Evolutionary conservation across 2,888 invertebrate species (phyloP).

Genomic region (Lamellibrachia columna): DNA sequence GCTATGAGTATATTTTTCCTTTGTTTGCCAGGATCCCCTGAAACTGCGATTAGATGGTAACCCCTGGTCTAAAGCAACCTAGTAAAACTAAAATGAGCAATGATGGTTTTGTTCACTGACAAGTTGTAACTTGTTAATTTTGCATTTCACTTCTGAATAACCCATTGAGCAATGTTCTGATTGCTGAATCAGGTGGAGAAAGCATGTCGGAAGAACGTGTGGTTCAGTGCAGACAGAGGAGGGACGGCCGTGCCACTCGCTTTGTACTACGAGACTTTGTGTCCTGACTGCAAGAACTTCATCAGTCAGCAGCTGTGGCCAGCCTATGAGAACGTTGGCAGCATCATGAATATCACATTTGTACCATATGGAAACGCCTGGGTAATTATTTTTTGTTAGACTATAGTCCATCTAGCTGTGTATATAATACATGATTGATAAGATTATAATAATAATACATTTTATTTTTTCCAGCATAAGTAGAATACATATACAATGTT

Average conservation of each 20-base stretch:
- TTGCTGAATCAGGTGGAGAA: constrained; percentile 22
- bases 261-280: constrained; percentile 62
- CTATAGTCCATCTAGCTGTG: background rate
- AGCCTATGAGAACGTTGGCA: constrained; percentile 46
- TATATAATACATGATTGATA: background rate
- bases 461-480: background rate
- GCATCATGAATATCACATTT: constrained; percentile 58
- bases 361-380: constrained; percentile 64
- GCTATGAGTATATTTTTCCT: background rate
- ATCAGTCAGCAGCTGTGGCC: constrained; percentile 51
- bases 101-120: background rate
- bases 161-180: background rate
- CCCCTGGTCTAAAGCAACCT: too few species aligned
- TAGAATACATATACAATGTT: background rate
- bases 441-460: background rate
- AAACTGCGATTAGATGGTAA: too few species aligned
- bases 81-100: too few species aligned
- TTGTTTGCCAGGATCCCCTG: background rate
- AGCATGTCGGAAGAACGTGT: constrained; percentile 21
- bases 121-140: background rate
- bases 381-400: constrained; percentile 43
- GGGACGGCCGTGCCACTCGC: constrained; percentile 52
- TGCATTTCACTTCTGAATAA: background rate
- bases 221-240: background rate
- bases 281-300: constrained; percentile 60